phyloP scores from a whole-genome alignment of 1,140 invertebrate genomes.

The Oreohelix idahoensis region DNA sequence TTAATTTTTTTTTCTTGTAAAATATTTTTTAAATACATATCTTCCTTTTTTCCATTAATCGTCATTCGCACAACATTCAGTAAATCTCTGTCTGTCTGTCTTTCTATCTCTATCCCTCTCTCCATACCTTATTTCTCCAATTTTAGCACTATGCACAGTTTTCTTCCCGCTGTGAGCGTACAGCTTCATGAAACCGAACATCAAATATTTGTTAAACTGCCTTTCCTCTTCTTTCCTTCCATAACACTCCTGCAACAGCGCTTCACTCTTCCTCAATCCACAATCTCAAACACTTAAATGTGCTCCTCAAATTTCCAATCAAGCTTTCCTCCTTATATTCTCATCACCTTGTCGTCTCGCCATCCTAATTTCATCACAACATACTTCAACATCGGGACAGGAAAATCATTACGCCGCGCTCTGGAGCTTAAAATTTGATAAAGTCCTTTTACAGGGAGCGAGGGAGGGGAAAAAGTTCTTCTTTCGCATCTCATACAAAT shows the following conservation, averaged over 20 bases:
- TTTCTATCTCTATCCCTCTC: slow-evolving; percentile 17
- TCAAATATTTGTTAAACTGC: background rate
- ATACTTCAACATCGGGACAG: background rate
- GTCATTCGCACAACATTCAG: background rate
- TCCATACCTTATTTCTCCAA: no score
- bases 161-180: background rate
- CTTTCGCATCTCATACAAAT: background rate
- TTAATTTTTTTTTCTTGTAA: no score
- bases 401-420: slow-evolving; percentile 5
- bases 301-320: background rate
- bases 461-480: background rate
- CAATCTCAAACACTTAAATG: background rate
- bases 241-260: no score
- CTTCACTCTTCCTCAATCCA: background rate
- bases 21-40: no score
- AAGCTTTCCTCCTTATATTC: background rate
- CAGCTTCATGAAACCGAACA: no score
- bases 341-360: background rate
- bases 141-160: no score
- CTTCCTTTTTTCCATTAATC: no score
- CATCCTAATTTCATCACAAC: slow-evolving; percentile 14
- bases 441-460: background rate
- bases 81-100: slow-evolving; percentile 15
- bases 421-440: background rate
- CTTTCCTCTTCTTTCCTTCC: background rate